Evolutionary conservation across 2,888 invertebrate genomes (phyloP).

Genomic region (Andrena hattorfiana): DNA sequence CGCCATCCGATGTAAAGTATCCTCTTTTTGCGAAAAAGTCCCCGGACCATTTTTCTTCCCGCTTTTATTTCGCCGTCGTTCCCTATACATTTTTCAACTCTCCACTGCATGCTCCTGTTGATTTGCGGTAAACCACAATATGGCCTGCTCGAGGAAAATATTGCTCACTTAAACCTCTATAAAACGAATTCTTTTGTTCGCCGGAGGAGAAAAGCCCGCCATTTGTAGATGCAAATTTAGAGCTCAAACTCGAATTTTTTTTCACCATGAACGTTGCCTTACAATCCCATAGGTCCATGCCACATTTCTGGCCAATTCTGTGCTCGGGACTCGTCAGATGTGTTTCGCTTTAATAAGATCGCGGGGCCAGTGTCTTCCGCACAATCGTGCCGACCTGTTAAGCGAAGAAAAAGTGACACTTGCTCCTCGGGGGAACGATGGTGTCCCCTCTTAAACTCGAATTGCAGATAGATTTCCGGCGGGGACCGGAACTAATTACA

Average conservation of each 20-base stretch:
- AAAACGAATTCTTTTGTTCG: conserved; percentile 24
- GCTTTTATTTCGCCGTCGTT: conserved; percentile 30
- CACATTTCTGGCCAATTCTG: neutral
- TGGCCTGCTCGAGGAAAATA: conserved; percentile 32
- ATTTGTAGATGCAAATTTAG: conserved; percentile 9
- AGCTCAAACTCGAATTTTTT: conserved; percentile 2
- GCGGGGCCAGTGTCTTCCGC: neutral
- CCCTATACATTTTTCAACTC: conserved; percentile 44
- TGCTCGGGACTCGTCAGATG: too few species aligned
- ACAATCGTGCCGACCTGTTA: neutral
- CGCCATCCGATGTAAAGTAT: conserved; percentile 22
- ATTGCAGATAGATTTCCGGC: conserved; percentile 29
- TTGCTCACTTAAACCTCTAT: conserved; percentile 36
- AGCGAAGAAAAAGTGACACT: conserved; percentile 7
- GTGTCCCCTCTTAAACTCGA: neutral
- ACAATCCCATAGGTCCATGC: neutral
- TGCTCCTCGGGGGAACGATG: neutral
- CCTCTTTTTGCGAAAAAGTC: conserved; percentile 15
- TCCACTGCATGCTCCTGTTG: conserved; percentile 33
- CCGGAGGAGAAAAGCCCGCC: neutral
- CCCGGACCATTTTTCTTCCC: conserved; percentile 22
- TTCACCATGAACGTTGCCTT: neutral
- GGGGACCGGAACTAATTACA: conserved; percentile 44
- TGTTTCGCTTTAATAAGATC: neutral
- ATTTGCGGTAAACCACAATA: conserved; percentile 53